phyloP scores from a whole-genome alignment of 2,797 vertebrate species.

The Phoebastria nigripes region DNA sequence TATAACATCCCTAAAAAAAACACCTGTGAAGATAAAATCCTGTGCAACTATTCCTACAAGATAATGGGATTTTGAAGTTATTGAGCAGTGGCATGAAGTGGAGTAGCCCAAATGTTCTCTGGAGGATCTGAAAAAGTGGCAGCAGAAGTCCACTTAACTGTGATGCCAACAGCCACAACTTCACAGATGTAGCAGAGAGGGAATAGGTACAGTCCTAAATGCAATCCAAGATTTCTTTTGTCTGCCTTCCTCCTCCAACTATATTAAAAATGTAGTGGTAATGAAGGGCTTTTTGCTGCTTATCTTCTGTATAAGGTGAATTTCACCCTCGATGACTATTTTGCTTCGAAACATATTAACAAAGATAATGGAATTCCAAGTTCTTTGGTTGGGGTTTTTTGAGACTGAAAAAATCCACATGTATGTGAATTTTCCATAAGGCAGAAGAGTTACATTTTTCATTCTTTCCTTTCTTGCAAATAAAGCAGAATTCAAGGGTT shows the following conservation, averaged over 20 bases:
- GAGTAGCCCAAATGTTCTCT: neutral
- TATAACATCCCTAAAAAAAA: neutral
- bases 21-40: neutral
- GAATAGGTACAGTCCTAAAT: neutral
- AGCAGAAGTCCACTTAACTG: neutral
- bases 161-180: neutral
- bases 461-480: neutral
- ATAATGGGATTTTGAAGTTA: neutral
- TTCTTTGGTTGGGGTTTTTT: neutral
- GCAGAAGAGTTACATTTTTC: neutral
- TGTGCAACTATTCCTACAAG: neutral
- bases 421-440: neutral
- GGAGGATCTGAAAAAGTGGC: neutral
- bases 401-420: fast-evolving
- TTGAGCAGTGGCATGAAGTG: neutral
- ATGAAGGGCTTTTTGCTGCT: neutral
- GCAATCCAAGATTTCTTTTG: neutral
- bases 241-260: neutral
- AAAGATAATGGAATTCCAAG: neutral
- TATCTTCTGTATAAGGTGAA: neutral
- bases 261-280: neutral
- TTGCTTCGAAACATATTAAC: neutral
- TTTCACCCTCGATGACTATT: neutral
- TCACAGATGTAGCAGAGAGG: neutral
- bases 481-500: neutral